Base-by-base conservation (phyloP, 1,140 invertebrate genomes). In the Zophobas atratus region DNA sequence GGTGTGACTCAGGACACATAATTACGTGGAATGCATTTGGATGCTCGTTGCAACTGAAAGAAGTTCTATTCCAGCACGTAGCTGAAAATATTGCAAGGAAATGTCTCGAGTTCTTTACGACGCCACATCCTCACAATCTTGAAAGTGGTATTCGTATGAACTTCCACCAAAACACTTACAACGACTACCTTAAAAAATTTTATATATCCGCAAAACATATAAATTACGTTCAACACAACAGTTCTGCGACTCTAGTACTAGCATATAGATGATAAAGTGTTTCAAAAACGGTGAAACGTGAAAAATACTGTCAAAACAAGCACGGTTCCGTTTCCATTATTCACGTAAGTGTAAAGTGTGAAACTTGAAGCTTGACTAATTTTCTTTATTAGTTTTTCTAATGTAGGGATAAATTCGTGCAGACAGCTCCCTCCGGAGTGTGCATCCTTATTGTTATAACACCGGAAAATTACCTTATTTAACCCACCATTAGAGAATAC, bases 301-400 rank as follows among this genome's bases (percentile, higher is more conserved):
- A 67, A 48, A 43, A 67, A 67, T 67, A 43, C 43, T 67, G 39
- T 67, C 60, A 67, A 67, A 67, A 67, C 60, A 67, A 67, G 38
- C 20, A 38, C 39, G 43, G 33, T 60, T 60, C 56, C 36, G 34
- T 60, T 60, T 6, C 33, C 60, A 67, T 67, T 43, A 67, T 39
- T 67, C 60, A 67, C 39, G n/a, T 41, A 67, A 67, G 60, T 43
- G 60, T 67, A 36, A 63, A 67, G 60, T 67, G 8, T 35, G 35
- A 60, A 6, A 60, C 56, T 60, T 60, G 49, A 4, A 5, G n/a
- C 6, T 32, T 63, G n/a, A 20, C 53, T 67, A 67, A 67, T 67
- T 41, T 67, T 67, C 34, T 60, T 67, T 67, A 67, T 67, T 67
- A 67, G 60, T 67, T 67, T 41, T 67, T 67, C 39, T 48, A 6